Conservation (phyloP, 2,888 invertebrate genomes). For the Conistra vaccinii region DNA sequence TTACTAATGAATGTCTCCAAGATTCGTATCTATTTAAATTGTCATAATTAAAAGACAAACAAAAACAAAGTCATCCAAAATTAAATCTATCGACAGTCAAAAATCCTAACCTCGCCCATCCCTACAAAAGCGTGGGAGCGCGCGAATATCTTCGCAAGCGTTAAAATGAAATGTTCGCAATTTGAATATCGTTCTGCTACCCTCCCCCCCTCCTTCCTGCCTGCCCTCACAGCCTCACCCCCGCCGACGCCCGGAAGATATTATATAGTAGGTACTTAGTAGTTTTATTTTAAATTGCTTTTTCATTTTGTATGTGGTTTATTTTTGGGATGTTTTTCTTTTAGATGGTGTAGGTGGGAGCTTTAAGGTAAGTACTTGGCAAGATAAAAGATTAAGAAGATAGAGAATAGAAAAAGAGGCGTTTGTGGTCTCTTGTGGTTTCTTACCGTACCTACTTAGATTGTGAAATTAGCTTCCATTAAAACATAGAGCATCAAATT, state of each 20-base stretch:
- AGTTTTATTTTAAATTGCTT: constrained; percentile 63
- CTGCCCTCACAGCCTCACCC: constrained; percentile 32
- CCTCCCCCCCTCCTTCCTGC: constrained; percentile 33
- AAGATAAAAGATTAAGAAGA: background rate
- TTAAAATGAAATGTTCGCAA: constrained; percentile 91
- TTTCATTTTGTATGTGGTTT: constrained; percentile 37
- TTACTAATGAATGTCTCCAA: background rate
- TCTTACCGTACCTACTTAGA: background rate
- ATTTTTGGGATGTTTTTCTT: constrained; percentile 13
- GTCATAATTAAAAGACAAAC: background rate
- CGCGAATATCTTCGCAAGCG: constrained; percentile 90
- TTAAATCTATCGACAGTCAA: constrained; percentile 28
- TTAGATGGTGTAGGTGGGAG: background rate
- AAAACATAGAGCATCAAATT: background rate
- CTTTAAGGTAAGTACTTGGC: background rate
- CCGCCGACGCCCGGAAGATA: constrained; percentile 40
- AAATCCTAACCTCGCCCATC: constrained; percentile 57
- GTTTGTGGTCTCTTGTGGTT: background rate
- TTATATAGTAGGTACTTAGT: constrained; percentile 47
- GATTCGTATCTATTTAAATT: background rate
- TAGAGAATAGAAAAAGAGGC: background rate
- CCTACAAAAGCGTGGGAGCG: constrained; percentile 86
- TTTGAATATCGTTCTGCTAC: constrained; percentile 87
- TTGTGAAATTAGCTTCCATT: background rate
- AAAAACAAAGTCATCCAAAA: background rate